Conservation (phyloP, 2,113 vertebrate genomes). For the Siniperca knerii region DNA sequence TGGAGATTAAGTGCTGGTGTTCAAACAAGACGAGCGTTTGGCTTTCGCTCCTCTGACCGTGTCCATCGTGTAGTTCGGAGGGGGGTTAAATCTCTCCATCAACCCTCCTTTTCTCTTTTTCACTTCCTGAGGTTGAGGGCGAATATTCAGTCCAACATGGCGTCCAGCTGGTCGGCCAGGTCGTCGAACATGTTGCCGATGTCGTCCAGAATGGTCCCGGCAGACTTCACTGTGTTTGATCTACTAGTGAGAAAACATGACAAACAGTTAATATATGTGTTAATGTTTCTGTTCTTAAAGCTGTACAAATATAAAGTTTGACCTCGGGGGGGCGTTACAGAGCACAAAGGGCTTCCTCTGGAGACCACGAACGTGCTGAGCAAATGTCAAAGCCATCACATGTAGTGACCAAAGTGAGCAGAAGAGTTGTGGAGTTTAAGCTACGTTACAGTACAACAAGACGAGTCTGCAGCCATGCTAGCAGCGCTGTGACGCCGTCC, state of each 20-base stretch:
- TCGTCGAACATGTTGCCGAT: slow-evolving; percentile 98
- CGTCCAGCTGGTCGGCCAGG: slow-evolving; percentile 85
- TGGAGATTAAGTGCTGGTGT: slow-evolving; percentile 41
- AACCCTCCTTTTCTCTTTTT: background rate
- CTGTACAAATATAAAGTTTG: no score
- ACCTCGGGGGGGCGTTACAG: no score
- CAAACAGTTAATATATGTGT: background rate
- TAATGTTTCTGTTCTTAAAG: no score
- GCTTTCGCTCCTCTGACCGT: background rate
- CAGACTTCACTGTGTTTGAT: slow-evolving; percentile 66
- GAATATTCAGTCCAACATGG: slow-evolving; percentile 92
- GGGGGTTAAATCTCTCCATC: background rate
- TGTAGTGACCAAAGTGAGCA: no score
- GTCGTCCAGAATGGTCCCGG: slow-evolving; percentile 95
- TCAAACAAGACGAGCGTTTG: background rate
- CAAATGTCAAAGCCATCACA: no score
- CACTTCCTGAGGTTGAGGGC: slow-evolving; percentile 59
- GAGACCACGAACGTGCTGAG: no score
- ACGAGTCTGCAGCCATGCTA: no score
- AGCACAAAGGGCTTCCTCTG: no score
- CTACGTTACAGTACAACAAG: no score
- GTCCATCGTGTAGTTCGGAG: background rate
- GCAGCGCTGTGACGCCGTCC: no score
- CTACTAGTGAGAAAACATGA: slow-evolving; percentile 39
- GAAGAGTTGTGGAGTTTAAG: no score